These are phyloP conservation scores for Drosophila nr. fundita DNA, from an alignment of 2,888 invertebrate species.

Conservation along the genomic window DNA sequence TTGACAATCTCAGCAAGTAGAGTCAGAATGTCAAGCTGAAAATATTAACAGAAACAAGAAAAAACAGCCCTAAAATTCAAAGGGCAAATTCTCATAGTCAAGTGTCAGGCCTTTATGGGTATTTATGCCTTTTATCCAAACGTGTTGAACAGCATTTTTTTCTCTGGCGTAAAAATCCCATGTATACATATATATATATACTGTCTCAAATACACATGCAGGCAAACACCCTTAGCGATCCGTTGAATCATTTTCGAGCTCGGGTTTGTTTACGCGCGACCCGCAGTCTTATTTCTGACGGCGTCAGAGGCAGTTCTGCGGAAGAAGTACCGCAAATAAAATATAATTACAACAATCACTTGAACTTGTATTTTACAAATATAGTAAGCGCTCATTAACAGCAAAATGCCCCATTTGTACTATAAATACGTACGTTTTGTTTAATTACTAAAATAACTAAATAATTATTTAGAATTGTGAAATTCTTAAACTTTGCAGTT, in stretches of 20 bases:
- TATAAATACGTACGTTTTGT: not conserved
- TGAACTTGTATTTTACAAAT: not conserved
- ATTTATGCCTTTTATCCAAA: not conserved
- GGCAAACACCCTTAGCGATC: not conserved
- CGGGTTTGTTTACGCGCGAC: not conserved
- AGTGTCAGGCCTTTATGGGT: not conserved
- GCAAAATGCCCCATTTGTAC: not conserved
- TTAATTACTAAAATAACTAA: not conserved
- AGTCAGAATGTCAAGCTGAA: not conserved
- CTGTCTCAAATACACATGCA: not conserved
- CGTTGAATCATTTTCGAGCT: not conserved
- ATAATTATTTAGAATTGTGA: not conserved
- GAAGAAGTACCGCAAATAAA: not conserved
- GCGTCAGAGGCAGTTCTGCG: not conserved
- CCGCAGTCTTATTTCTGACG: conserved; percentile 4
- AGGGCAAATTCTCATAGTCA: not conserved
- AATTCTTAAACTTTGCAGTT: conserved; percentile 15
- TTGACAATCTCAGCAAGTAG: not conserved
- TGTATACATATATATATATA: not conserved
- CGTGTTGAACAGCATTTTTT: not conserved
- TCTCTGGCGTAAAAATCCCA: not conserved
- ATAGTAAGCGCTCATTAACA: not conserved
- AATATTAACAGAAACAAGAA: not conserved
- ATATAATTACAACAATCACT: not conserved
- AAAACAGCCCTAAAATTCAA: not conserved